These are phyloP conservation scores for Microcebus griseorufus DNA, from an alignment of 2,113 vertebrate species.

Conservation along the genomic window DNA sequence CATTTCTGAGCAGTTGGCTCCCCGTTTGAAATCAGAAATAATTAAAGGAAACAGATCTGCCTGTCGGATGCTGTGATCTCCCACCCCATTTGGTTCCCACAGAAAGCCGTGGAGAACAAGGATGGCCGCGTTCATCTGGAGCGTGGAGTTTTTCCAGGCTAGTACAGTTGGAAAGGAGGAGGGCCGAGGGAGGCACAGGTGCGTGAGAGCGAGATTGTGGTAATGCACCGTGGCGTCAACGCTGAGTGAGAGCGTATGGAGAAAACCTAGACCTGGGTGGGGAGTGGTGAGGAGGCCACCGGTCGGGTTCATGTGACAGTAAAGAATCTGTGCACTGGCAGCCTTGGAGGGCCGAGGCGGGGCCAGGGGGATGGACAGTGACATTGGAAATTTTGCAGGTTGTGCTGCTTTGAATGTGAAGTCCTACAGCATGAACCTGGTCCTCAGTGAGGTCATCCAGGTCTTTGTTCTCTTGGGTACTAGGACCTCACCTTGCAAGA, in stretches of 20 bases:
- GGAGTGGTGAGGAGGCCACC: background rate
- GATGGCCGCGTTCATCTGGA: background rate
- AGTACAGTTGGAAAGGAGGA: background rate
- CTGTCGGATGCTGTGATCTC: background rate
- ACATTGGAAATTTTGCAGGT: background rate
- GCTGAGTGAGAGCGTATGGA: background rate
- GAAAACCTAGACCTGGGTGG: background rate
- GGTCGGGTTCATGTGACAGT: background rate
- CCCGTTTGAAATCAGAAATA: background rate
- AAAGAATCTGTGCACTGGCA: background rate
- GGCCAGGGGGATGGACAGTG: no score
- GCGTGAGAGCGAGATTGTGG: background rate
- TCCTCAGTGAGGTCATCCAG: background rate
- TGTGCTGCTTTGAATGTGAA: background rate
- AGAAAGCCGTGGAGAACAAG: background rate
- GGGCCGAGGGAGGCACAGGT: accelerated
- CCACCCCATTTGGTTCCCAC: background rate
- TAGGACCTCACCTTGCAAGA: background rate
- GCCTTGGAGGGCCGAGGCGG: no score
- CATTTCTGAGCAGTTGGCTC: background rate
- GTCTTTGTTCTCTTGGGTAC: no score
- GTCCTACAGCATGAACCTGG: background rate
- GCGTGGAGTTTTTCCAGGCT: background rate
- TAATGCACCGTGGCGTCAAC: background rate
- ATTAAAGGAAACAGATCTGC: background rate